phyloP scores from a whole-genome alignment of 2,797 vertebrate species.

The Gobio occitaniae region DNA sequence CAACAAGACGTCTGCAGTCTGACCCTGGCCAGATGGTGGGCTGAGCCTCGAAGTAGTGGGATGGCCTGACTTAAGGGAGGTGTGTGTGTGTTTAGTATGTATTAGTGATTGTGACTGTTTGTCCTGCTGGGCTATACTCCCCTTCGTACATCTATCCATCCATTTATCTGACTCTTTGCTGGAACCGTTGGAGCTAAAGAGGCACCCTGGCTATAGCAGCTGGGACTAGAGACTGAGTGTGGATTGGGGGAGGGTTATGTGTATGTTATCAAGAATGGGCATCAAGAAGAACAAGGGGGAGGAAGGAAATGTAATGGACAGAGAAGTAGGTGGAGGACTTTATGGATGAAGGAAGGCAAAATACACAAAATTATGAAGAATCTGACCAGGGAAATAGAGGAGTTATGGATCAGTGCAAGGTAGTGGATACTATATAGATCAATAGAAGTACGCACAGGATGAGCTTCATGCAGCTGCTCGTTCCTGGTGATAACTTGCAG shows the following conservation, averaged over 20 bases:
- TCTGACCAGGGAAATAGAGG: neutral
- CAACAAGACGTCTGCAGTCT: conserved; percentile 31
- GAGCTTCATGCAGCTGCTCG: neutral
- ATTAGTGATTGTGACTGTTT: conserved; percentile 29
- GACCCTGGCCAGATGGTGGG: conserved; percentile 54
- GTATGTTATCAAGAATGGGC: conserved; percentile 21
- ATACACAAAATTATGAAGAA: neutral
- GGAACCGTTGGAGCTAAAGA: conserved; percentile 30
- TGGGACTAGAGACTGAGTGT: conserved; percentile 17
- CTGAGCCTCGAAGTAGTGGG: conserved; percentile 16
- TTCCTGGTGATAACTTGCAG: conserved; percentile 3
- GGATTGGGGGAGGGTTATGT: conserved; percentile 7
- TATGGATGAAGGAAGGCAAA: conserved; percentile 7
- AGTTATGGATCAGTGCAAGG: neutral
- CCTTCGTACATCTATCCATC: neutral
- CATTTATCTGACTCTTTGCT: conserved; percentile 34
- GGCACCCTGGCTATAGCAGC: conserved; percentile 31
- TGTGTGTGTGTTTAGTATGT: conserved; percentile 37
- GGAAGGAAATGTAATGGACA: conserved; percentile 14
- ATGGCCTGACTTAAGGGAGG: neutral
- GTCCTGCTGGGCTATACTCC: conserved; percentile 30
- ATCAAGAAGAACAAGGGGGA: conserved; percentile 21
- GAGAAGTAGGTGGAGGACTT: neutral
- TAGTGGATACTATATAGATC: neutral
- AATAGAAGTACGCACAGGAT: neutral